Evolutionary conservation across 2,888 invertebrate genomes (phyloP).

Genomic region (Cotesia congregata): DNA sequence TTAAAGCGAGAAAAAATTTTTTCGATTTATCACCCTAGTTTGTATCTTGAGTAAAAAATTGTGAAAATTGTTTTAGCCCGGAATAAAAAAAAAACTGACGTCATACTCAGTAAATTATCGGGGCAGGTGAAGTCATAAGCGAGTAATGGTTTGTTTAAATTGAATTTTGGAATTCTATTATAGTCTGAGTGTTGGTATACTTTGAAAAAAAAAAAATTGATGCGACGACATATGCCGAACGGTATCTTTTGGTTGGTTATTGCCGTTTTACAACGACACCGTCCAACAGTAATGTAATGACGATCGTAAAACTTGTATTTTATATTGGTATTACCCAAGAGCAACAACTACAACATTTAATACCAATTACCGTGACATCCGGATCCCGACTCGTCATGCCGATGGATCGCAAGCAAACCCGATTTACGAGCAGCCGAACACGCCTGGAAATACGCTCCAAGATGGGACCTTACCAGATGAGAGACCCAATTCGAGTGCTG

Average conservation of each 20-base stretch:
- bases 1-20: too few species aligned
- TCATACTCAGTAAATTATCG: too few species aligned
- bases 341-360: constrained; percentile 52
- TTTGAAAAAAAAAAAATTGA: neutral
- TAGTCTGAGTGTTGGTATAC: neutral
- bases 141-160: constrained; percentile 31
- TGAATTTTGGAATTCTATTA: constrained; percentile 2
- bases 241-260: neutral
- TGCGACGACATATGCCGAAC: constrained; percentile 5
- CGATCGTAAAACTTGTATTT: constrained; percentile 49
- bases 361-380: constrained; percentile 53
- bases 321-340: constrained; percentile 50
- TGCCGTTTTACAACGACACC: constrained; percentile 32
- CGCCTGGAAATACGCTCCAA: neutral
- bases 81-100: too few species aligned
- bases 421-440: constrained; percentile 6
- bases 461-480: neutral
- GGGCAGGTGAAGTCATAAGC: constrained; percentile 33
- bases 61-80: too few species aligned
- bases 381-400: constrained; percentile 46
- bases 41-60: too few species aligned
- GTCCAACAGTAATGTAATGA: constrained; percentile 6
- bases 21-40: too few species aligned
- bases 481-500: constrained; percentile 1
- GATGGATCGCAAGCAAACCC: too few species aligned